phyloP scores from a whole-genome alignment of 1,140 invertebrate genomes.

The Antheraea mylitta region DNA sequence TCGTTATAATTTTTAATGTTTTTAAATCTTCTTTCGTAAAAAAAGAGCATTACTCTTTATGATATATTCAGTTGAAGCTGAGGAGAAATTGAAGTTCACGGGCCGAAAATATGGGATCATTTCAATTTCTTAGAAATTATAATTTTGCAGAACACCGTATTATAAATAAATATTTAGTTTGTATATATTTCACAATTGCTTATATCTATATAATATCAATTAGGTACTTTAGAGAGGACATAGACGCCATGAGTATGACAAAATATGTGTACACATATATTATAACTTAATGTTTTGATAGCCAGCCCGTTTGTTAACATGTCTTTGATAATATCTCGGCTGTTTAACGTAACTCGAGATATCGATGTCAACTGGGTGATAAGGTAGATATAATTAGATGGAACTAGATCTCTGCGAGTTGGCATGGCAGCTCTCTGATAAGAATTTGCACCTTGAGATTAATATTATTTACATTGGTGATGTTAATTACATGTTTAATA shows the following conservation, averaged over 20 bases:
- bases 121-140: too few species aligned
- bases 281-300: conserved; percentile 10
- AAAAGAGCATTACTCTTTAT: too few species aligned
- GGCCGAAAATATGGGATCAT: too few species aligned
- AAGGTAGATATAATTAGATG: conserved; percentile 13
- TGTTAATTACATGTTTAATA: not conserved
- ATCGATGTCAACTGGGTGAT: conserved; percentile 2
- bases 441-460: conserved; percentile 4
- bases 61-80: too few species aligned
- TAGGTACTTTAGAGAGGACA: not conserved
- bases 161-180: too few species aligned
- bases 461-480: not conserved
- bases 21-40: too few species aligned
- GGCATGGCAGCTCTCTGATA: conserved; percentile 1
- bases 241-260: not conserved
- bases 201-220: not conserved
- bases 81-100: too few species aligned
- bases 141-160: too few species aligned
- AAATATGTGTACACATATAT: not conserved
- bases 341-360: conserved; percentile 5
- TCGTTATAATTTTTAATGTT: too few species aligned
- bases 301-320: not conserved
- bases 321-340: conserved; percentile 5
- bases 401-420: not conserved
- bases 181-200: too few species aligned